phyloP scores from a whole-genome alignment of 2,797 vertebrate species.

The Notamacropus eugenii region DNA sequence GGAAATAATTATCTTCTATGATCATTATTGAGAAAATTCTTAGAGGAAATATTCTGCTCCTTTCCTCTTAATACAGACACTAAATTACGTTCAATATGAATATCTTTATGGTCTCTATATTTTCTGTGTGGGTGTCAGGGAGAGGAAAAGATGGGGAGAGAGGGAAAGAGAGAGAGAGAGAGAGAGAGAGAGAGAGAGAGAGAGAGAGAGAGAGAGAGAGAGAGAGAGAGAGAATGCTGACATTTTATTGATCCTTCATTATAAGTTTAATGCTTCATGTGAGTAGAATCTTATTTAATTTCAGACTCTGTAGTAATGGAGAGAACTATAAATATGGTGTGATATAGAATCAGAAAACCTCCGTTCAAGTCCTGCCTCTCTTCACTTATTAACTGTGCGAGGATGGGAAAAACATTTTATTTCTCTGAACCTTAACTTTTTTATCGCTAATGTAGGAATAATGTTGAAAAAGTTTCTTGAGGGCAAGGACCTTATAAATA shows the following conservation, averaged over 20 bases:
- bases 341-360: background rate
- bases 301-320: background rate
- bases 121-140: background rate
- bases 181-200: background rate
- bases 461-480: background rate
- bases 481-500: background rate
- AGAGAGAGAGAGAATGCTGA: background rate
- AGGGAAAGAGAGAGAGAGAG: background rate
- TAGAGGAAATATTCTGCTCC: background rate
- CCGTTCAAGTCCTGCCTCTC: background rate
- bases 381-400: background rate
- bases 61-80: background rate
- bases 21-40: background rate
- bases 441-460: background rate
- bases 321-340: background rate
- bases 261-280: background rate
- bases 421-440: background rate
- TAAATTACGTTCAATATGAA: background rate
- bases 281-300: background rate
- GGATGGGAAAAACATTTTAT: background rate
- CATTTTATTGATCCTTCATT: background rate
- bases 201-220: no score
- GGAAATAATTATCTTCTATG: background rate
- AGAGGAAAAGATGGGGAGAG: background rate
- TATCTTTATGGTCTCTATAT: background rate